Percentiles rank a stretch among this genome's conserved stretches.
phyloP scores from a whole-genome alignment of 1,140 invertebrate genomes.

The Brachystomella parvula region DNA sequence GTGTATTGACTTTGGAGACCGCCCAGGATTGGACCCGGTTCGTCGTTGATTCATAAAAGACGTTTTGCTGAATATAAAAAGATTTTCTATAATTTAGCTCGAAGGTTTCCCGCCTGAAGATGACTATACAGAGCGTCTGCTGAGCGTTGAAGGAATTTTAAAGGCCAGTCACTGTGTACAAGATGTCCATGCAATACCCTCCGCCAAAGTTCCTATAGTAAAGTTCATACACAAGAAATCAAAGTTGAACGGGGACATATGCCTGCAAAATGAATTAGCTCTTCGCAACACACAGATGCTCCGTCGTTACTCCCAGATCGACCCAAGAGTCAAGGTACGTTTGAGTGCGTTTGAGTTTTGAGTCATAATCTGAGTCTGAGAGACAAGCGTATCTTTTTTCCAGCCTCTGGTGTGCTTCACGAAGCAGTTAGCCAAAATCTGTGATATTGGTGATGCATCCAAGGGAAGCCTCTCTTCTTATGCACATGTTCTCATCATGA shows the following conservation, averaged over 20 bases:
- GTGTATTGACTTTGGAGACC: constrained; percentile 50
- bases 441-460: constrained; percentile 57
- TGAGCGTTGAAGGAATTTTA: constrained; percentile 44
- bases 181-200: constrained; percentile 50
- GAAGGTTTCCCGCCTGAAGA: constrained; percentile 22
- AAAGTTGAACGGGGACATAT: constrained; percentile 53
- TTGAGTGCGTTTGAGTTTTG: constrained; percentile 3
- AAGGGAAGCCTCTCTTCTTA: constrained; percentile 57
- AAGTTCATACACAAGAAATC: constrained; percentile 49
- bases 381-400: constrained; percentile 6
- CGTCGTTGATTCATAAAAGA: no score
- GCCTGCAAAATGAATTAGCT: constrained; percentile 54
- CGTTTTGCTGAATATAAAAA: constrained; percentile 37
- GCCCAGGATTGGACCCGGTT: no score
- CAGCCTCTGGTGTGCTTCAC: constrained; percentile 51
- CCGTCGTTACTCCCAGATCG: constrained; percentile 49
- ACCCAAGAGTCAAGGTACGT: constrained; percentile 47
- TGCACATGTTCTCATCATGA: constrained; percentile 55
- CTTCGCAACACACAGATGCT: constrained; percentile 53
- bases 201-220: constrained; percentile 59
- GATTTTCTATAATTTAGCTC: constrained; percentile 17
- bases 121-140: no score
- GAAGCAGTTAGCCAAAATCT: constrained; percentile 55
- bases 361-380: not conserved
- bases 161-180: constrained; percentile 43